Conservation (phyloP, 2,888 invertebrate genomes). For the Miltochrista miniata region DNA sequence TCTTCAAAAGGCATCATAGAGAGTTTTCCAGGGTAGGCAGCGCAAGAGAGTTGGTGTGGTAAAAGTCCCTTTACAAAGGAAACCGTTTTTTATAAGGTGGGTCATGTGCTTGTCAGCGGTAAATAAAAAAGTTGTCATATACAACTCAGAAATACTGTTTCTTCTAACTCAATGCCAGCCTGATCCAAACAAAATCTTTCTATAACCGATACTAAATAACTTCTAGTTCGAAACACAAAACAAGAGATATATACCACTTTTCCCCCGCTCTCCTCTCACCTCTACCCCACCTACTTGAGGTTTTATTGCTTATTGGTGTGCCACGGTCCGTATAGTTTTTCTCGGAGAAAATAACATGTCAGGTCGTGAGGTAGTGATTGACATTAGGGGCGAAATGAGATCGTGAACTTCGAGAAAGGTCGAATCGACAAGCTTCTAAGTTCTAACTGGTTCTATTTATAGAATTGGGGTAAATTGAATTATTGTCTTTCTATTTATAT, state of each 20-base stretch:
- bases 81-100: no score
- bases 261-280: conserved; percentile 3
- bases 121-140: no score
- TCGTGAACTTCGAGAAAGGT: conserved; percentile 4
- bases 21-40: no score
- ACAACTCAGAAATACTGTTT: no score
- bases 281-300: conserved; percentile 14
- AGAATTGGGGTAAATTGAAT: not conserved
- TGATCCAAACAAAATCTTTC: no score
- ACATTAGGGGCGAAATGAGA: conserved; percentile 16
- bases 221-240: not conserved
- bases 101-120: no score
- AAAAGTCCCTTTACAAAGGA: no score
- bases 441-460: not conserved
- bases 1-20: no score
- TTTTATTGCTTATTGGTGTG: conserved; percentile 45
- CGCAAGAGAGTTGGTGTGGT: no score
- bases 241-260: not conserved
- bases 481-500: no score
- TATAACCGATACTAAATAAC: not conserved
- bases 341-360: conserved; percentile 32
- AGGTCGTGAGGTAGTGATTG: conserved; percentile 22
- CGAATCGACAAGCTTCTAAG: not conserved
- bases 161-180: no score
- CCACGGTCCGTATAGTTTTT: conserved; percentile 29